Evolutionary conservation across 2,888 invertebrate genomes (phyloP).

Genomic region (Pilophorus perplexus): DNA sequence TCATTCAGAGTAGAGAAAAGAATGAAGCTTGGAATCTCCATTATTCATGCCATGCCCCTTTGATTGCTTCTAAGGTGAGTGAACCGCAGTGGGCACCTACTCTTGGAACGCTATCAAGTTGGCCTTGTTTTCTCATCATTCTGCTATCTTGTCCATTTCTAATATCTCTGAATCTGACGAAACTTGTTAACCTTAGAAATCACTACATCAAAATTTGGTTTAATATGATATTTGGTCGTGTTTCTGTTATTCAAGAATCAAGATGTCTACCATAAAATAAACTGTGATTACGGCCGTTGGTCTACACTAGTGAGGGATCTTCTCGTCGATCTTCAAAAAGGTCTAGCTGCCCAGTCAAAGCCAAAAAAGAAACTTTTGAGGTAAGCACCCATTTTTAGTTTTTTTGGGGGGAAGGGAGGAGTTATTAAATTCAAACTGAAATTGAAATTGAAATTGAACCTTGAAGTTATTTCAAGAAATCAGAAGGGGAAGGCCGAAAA

Average conservation of each 20-base stretch:
- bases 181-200: not conserved
- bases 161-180: not conserved
- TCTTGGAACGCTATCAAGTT: no score
- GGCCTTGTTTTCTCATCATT: not conserved
- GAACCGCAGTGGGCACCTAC: not conserved
- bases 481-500: no score
- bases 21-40: slow-evolving; percentile 70
- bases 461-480: no score
- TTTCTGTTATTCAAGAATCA: slow-evolving; percentile 57
- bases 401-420: no score
- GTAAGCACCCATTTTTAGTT: not conserved
- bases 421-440: no score
- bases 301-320: slow-evolving; percentile 78
- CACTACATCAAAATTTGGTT: no score
- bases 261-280: slow-evolving; percentile 85
- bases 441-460: no score
- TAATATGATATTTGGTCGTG: no score
- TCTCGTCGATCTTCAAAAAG: slow-evolving; percentile 87
- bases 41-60: slow-evolving; percentile 46
- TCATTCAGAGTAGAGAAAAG: slow-evolving; percentile 73
- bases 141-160: not conserved
- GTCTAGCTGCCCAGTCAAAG: slow-evolving; percentile 66
- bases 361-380: slow-evolving; percentile 62
- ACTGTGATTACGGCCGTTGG: slow-evolving; percentile 53
- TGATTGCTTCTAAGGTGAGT: slow-evolving; percentile 46